Evolutionary conservation across 2,797 vertebrate genomes (phyloP).

Genomic region (Erethizon dorsatum): DNA sequence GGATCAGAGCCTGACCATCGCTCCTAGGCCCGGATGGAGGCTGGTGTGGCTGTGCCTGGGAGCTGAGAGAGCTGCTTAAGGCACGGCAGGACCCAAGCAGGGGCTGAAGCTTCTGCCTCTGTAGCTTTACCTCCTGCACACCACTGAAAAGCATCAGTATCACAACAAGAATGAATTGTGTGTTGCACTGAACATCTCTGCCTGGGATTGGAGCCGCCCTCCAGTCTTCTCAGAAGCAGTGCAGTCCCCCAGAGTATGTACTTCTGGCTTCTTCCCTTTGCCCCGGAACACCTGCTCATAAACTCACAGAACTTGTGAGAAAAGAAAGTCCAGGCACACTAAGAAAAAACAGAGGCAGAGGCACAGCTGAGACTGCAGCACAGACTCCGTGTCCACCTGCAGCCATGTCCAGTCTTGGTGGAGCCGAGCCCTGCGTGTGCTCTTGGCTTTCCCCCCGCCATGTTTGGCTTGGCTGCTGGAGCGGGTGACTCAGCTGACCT

Average conservation of each 20-base stretch:
- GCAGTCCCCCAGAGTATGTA: too few relatives aligned
- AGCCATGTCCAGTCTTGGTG: neutral
- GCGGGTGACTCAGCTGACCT: constrained; percentile 71
- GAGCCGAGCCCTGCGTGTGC: neutral
- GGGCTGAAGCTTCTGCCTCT: neutral
- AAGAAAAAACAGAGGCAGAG: constrained; percentile 28
- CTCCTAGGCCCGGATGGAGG: neutral
- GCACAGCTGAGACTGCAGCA: constrained; percentile 9
- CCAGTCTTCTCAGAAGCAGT: neutral
- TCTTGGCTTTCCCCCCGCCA: too few relatives aligned
- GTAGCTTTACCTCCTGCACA: neutral
- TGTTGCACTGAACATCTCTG: neutral
- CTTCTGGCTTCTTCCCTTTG: neutral
- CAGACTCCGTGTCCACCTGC: neutral
- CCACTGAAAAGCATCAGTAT: neutral
- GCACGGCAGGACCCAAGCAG: neutral
- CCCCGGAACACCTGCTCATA: neutral
- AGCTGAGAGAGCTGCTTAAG: neutral
- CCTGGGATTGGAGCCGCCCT: neutral
- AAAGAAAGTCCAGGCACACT: constrained; percentile 35
- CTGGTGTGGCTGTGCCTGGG: neutral
- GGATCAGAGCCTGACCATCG: neutral
- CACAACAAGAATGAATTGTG: neutral
- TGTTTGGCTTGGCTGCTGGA: constrained; percentile 68
- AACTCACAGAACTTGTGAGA: neutral